Conservation (phyloP, 2,797 vertebrate species). For the Brotula barbata region DNA sequence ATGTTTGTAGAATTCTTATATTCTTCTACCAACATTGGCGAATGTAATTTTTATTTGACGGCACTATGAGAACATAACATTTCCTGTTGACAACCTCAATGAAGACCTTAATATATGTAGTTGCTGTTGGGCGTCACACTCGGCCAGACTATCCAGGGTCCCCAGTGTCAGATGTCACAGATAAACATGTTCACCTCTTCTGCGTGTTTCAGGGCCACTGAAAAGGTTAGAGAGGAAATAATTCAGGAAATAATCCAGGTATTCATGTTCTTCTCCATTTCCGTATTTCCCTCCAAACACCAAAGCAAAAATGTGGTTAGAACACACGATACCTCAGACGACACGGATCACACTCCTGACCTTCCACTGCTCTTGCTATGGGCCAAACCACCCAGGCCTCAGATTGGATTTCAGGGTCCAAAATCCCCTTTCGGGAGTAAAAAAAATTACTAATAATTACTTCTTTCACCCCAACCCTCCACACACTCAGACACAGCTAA, state of each 20-base stretch:
- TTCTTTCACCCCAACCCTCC: not conserved
- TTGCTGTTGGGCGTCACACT: not conserved
- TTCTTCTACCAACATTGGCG: not conserved
- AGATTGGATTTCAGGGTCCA: constrained; percentile 39
- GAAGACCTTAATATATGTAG: too few relatives aligned
- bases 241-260: constrained; percentile 36
- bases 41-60: not conserved
- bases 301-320: constrained; percentile 47
- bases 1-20: not conserved
- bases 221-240: constrained; percentile 30
- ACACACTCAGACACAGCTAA: not conserved
- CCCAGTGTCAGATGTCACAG: constrained; percentile 26
- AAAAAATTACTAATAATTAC: constrained; percentile 13
- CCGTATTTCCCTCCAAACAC: constrained; percentile 20
- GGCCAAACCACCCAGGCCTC: constrained; percentile 9
- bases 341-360: constrained; percentile 35
- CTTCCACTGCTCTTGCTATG: constrained; percentile 15
- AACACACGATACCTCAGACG: constrained; percentile 30
- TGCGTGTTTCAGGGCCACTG: constrained; percentile 13
- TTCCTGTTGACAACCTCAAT: not conserved
- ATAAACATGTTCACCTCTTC: constrained; percentile 12
- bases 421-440: constrained; percentile 22
- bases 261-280: constrained; percentile 16
- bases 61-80: not conserved
- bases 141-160: not conserved